These are phyloP conservation scores for Astur gentilis DNA, from an alignment of 2,113 vertebrate genomes.

Conservation along the genomic window DNA sequence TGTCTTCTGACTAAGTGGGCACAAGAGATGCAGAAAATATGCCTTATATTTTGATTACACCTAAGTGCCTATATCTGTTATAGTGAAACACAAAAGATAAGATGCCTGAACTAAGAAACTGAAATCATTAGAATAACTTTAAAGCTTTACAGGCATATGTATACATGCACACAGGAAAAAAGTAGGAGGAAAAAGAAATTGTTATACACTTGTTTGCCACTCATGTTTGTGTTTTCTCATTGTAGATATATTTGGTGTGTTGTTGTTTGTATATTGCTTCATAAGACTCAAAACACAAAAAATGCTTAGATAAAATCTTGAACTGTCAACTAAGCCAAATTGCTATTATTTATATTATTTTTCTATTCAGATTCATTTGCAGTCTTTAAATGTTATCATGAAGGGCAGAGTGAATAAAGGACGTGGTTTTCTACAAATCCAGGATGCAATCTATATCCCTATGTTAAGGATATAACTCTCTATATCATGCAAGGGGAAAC, in stretches of 20 bases:
- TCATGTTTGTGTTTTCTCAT: not conserved
- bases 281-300: not conserved
- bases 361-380: not conserved
- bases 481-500: not conserved
- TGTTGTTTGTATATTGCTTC: not conserved
- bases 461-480: not conserved
- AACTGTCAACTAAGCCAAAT: not conserved
- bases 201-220: not conserved
- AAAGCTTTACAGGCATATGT: not conserved
- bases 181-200: not conserved
- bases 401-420: not conserved
- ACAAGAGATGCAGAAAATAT: not conserved
- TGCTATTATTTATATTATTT: not conserved
- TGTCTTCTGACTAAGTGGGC: not conserved
- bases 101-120: not conserved
- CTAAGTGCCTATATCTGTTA: not conserved
- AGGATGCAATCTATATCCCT: not conserved
- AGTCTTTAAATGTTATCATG: not conserved
- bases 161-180: rapidly evolving
- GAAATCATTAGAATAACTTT: not conserved
- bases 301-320: not conserved
- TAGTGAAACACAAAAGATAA: not conserved
- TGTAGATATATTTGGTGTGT: not conserved
- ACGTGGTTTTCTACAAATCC: not conserved
- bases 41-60: not conserved